A percentile compares a stretch with the other conserved stretches of the same genome.
These are phyloP conservation scores for Caenorhabditis elegans DNA, from an alignment of 1,140 invertebrate species.

Conservation along the genomic window DNA sequence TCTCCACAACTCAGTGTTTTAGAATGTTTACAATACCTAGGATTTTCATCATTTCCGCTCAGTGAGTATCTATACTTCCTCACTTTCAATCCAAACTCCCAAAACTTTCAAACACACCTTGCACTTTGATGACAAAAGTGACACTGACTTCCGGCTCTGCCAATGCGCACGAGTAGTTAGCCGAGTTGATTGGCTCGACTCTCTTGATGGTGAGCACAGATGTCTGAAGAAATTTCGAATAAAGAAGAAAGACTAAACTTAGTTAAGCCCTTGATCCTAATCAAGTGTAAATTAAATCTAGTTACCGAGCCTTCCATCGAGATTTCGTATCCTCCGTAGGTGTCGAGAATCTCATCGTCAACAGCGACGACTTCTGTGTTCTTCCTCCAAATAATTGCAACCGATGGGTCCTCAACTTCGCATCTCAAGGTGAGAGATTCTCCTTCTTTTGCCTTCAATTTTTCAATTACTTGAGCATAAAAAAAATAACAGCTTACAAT, in stretches of 20 bases:
- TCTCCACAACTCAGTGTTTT: too few species aligned
- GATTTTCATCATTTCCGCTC: too few species aligned
- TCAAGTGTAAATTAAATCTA: background rate
- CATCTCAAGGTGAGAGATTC: background rate
- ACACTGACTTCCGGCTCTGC: constrained; percentile 26
- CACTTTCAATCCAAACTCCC: background rate
- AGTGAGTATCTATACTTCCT: background rate
- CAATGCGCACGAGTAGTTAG: constrained; percentile 28
- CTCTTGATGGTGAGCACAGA: constrained; percentile 32
- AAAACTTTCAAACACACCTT: constrained; percentile 6
- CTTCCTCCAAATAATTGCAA: background rate
- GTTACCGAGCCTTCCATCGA: background rate
- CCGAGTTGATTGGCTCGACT: constrained; percentile 34
- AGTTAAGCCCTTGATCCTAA: background rate
- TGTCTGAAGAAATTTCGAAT: background rate
- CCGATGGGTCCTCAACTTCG: background rate
- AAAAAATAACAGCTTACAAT: background rate
- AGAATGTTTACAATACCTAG: too few species aligned
- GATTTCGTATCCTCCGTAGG: constrained; percentile 15
- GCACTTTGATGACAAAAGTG: constrained; percentile 23
- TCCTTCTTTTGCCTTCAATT: background rate
- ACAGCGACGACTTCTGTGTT: background rate
- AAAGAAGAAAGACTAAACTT: background rate
- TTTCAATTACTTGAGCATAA: too few species aligned
- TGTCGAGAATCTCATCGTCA: constrained; percentile 3